Base-by-base conservation (phyloP, 2,888 invertebrate genomes). In the Hoplodrina blanda region DNA sequence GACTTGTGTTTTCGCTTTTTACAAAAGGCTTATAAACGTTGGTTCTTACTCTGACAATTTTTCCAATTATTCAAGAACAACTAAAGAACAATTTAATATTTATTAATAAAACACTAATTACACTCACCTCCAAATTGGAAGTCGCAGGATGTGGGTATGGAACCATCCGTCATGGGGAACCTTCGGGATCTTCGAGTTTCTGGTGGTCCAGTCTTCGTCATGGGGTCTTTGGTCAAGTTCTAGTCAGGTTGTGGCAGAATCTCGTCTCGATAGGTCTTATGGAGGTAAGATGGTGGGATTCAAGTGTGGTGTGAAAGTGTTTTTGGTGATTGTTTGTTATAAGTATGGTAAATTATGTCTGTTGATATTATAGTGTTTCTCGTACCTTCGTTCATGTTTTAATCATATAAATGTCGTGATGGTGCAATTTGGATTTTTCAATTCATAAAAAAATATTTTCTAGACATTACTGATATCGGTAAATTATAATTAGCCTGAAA, bases 51-150 rank as follows among this genome's bases (percentile, higher is more conserved):
- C 4, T 15, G n/a, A 44, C 15, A n/a, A 25, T n/a, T 6, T 46
- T n/a, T 4, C 1, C 1, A 15, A 52, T 1, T 49, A 77, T 78
- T 80, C 80, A 83, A 84, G 66, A 83, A 71, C 75, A 77, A 55
- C 33, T 69, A 65, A 49, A 69, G 25, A 25, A 74, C 37, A 53
- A 37, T 53, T 66, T 50, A 49, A 71, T 64, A 75, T 82, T 79
- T 66, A 76, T 84, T 80, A 79, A 81, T 76, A 73, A 79, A 85
- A 85, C 83, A 82, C 78, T 87, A 83, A 84, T 85, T 86, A 85
- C 78, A 95, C 95, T 95, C 94, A 95, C 95, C 95, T 92, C 88
- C 80, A 73, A 81, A 85, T 90, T 91, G 91, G 89, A 89, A 89
- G 88, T 85, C 90, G 85, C 92, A 88, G 93, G 93, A 91, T 87